Conservation (phyloP, 2,797 vertebrate genomes). For the Otus scops region DNA sequence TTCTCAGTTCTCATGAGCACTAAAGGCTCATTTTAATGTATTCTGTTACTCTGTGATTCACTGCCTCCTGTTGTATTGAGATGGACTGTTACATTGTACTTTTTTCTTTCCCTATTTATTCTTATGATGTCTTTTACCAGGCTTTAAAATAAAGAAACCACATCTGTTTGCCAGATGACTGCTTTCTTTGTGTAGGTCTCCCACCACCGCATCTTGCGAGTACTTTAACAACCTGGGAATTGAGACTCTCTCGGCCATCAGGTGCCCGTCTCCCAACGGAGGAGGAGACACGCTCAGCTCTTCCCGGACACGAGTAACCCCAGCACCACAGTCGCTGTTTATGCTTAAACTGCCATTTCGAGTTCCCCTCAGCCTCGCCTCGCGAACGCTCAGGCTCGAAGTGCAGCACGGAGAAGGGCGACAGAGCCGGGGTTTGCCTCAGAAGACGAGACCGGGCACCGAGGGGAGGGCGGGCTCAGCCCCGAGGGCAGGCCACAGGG, state of each 20-base stretch:
- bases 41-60: no score
- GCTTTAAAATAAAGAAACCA: background rate
- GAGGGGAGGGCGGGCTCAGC: background rate
- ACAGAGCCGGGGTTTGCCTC: background rate
- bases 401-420: rapidly evolving
- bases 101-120: background rate
- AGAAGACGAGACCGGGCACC: rapidly evolving
- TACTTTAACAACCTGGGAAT: rapidly evolving
- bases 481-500: background rate
- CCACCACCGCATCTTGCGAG: background rate
- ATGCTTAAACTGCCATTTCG: rapidly evolving
- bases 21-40: background rate
- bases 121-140: background rate
- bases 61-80: background rate
- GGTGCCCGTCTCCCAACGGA: background rate
- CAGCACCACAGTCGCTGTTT: background rate
- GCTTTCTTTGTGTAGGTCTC: background rate
- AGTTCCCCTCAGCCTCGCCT: rapidly evolving
- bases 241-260: background rate
- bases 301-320: background rate
- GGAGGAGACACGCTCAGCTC: background rate
- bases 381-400: background rate
- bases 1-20: rapidly evolving
- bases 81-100: rapidly evolving
- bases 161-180: background rate